These are phyloP conservation scores for Trichogramma dendrolimi DNA, from an alignment of 2,888 invertebrate species.

Conservation along the genomic window DNA sequence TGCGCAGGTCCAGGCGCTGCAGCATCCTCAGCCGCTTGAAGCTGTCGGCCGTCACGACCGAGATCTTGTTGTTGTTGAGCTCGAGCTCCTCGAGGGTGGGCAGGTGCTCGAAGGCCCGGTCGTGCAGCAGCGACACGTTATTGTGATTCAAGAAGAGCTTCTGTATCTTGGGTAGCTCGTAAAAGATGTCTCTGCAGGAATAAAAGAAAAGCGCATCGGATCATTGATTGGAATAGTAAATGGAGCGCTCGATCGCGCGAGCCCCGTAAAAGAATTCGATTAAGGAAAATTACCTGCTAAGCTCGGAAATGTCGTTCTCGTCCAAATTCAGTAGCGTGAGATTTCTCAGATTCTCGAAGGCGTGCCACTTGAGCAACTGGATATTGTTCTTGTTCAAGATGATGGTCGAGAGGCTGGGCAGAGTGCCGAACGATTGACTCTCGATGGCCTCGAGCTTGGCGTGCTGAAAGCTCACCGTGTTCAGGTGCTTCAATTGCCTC, in stretches of 20 bases:
- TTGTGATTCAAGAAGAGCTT: constrained; percentile 81
- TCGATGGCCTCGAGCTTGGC: constrained; percentile 68
- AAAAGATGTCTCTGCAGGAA: constrained; percentile 61
- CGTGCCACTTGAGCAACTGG: constrained; percentile 62
- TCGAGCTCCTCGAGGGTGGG: constrained; percentile 75
- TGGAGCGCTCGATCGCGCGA: too few relatives aligned
- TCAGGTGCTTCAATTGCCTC: constrained; percentile 63
- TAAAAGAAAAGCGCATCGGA: neutral
- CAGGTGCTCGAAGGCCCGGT: constrained; percentile 74
- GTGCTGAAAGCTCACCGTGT: constrained; percentile 67
- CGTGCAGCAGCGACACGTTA: constrained; percentile 77
- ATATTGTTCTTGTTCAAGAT: constrained; percentile 69
- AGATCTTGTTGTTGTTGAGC: constrained; percentile 73
- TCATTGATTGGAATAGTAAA: neutral
- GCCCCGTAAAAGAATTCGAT: too few relatives aligned
- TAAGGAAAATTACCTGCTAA: constrained; percentile 54
- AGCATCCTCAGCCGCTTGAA: constrained; percentile 74
- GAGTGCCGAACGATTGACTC: constrained; percentile 70
- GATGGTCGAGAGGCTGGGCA: constrained; percentile 65
- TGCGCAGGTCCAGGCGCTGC: constrained; percentile 68
- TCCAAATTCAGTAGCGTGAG: constrained; percentile 68
- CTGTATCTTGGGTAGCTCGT: constrained; percentile 67
- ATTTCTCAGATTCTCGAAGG: constrained; percentile 70
- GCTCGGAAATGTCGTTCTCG: constrained; percentile 72
- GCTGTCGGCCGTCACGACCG: constrained; percentile 70